Percentiles rank a stretch among this genome's conserved stretches.
Conservation (phyloP, 2,113 vertebrate species). For the Thamnophis sirtalis region DNA sequence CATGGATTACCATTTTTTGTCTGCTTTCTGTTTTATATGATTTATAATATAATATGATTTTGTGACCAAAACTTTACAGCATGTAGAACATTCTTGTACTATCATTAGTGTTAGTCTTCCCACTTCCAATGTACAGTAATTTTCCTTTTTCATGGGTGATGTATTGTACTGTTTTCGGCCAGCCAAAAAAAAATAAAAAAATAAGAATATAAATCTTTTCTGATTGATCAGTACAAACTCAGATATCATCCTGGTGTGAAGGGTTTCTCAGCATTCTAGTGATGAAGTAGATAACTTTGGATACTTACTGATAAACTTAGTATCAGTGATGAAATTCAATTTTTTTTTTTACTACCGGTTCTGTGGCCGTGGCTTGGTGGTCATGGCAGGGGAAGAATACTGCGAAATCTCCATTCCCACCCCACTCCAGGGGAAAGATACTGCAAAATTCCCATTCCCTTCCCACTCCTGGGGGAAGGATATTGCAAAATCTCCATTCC, state of each 20-base stretch:
- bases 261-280: not conserved
- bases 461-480: too few species aligned
- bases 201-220: not conserved
- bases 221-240: not conserved
- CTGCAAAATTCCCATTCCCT: too few species aligned
- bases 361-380: too few species aligned
- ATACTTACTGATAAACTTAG: not conserved
- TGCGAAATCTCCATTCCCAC: too few species aligned
- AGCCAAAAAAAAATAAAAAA: not conserved
- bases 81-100: not conserved
- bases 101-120: not conserved
- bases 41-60: not conserved
- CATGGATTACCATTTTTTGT: not conserved
- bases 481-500: too few species aligned
- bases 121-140: not conserved
- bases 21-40: not conserved
- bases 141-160: not conserved
- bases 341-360: too few species aligned
- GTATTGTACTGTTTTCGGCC: not conserved
- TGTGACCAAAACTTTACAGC: not conserved
- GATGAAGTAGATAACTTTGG: not conserved
- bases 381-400: too few species aligned
- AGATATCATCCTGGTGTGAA: not conserved
- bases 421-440: too few species aligned
- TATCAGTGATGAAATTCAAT: too few species aligned